phyloP scores from a whole-genome alignment of 2,888 invertebrate genomes.

The Hypena proboscidalis region DNA sequence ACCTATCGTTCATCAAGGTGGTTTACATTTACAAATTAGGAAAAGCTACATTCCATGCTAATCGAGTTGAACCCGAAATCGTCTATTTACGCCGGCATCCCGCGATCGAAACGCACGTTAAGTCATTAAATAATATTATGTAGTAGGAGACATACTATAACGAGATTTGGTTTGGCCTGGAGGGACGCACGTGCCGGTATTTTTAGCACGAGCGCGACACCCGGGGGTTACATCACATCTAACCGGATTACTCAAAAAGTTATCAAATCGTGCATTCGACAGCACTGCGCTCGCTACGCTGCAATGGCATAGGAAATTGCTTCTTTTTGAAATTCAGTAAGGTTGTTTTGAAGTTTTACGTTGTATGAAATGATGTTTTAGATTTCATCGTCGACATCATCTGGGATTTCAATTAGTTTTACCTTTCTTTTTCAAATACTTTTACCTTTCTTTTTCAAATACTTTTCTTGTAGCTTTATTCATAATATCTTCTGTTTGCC shows the following conservation, averaged over 20 bases:
- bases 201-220: conserved; percentile 73
- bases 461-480: too few relatives aligned
- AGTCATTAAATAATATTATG: conserved; percentile 16
- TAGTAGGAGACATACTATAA: conserved; percentile 48
- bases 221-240: conserved; percentile 70
- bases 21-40: not conserved
- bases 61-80: not conserved
- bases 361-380: not conserved
- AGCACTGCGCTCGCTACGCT: conserved; percentile 22
- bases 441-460: too few relatives aligned
- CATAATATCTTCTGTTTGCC: too few relatives aligned
- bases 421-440: too few relatives aligned
- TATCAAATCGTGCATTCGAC: conserved; percentile 39
- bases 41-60: not conserved
- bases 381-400: too few relatives aligned
- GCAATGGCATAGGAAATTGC: conserved; percentile 22
- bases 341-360: not conserved
- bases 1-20: too few relatives aligned
- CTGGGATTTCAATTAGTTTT: too few relatives aligned
- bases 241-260: conserved; percentile 58
- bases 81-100: conserved; percentile 1
- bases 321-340: conserved; percentile 3
- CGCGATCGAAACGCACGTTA: not conserved
- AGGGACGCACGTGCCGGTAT: conserved; percentile 70
- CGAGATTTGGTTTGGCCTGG: conserved; percentile 56